Evolutionary conservation across 2,888 invertebrate genomes (phyloP).

Genomic region (Resseliella maxima): DNA sequence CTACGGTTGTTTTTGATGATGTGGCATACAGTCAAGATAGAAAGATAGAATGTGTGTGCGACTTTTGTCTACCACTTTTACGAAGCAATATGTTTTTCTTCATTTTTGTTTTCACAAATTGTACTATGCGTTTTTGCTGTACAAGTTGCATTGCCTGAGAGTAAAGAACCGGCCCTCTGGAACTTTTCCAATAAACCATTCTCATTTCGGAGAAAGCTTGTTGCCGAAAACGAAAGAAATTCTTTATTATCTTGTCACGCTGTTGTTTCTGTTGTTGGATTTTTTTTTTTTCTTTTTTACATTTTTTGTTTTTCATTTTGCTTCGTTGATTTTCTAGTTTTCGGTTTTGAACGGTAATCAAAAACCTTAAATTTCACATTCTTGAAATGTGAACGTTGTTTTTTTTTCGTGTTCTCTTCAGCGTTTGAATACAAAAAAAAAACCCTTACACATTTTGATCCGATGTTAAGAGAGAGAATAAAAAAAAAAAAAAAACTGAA

Average conservation of each 20-base stretch:
- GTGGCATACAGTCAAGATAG: neutral
- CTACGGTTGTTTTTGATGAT: conserved; percentile 2
- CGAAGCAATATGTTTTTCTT: neutral
- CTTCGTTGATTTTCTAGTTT: neutral
- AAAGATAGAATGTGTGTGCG: neutral
- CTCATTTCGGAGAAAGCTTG: conserved; percentile 43
- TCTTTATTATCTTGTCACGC: neutral
- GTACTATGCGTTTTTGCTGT: neutral
- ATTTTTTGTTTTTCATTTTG: neutral
- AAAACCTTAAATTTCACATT: conserved; percentile 1
- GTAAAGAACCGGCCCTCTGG: neutral
- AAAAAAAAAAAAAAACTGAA: too few relatives aligned
- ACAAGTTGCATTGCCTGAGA: neutral
- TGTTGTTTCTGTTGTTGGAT: neutral
- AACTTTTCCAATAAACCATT: conserved; percentile 13
- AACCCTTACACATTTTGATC: neutral
- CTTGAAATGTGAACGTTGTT: conserved; percentile 1
- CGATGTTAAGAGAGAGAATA: too few relatives aligned
- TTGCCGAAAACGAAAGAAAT: neutral
- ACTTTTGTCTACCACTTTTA: neutral
- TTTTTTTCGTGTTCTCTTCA: neutral
- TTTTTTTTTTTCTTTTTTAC: neutral
- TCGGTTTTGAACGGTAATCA: neutral
- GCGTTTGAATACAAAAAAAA: neutral
- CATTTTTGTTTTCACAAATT: neutral